These are phyloP conservation scores for Theristicus caerulescens DNA, from an alignment of 2,113 vertebrate genomes.

Conservation along the genomic window DNA sequence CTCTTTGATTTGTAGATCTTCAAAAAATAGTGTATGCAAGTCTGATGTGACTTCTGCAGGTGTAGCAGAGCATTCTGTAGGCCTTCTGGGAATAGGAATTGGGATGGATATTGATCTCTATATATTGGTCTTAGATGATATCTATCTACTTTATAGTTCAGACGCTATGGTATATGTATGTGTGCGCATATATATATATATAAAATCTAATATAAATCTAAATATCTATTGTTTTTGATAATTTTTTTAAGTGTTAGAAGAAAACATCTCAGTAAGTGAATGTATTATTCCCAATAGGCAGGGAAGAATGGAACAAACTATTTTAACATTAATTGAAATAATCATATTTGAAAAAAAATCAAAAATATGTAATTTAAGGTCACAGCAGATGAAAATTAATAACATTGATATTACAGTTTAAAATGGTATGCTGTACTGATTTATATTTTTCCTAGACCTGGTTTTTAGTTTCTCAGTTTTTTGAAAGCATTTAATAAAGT, in stretches of 20 bases:
- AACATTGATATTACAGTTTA: neutral
- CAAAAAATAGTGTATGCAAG: neutral
- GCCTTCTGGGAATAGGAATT: neutral
- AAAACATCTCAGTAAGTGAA: neutral
- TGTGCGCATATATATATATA: neutral
- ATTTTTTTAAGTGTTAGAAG: neutral
- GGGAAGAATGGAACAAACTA: neutral
- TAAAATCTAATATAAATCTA: no score
- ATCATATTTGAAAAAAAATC: neutral
- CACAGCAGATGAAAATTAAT: neutral
- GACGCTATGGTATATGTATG: neutral
- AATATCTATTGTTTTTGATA: neutral
- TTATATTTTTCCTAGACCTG: neutral
- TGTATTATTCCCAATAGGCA: neutral
- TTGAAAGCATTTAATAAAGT: neutral
- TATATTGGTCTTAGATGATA: neutral
- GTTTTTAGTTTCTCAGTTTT: neutral
- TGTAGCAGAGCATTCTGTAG: neutral
- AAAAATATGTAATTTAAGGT: neutral
- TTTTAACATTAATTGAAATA: neutral
- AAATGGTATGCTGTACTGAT: neutral
- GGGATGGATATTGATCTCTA: neutral
- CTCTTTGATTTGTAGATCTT: neutral
- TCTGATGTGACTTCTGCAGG: neutral
- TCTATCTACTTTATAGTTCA: neutral